Percentiles rank a stretch among this genome's conserved stretches.
Evolutionary conservation across 1,140 invertebrate genomes (phyloP).

Genomic region (Caerostris extrusa): DNA sequence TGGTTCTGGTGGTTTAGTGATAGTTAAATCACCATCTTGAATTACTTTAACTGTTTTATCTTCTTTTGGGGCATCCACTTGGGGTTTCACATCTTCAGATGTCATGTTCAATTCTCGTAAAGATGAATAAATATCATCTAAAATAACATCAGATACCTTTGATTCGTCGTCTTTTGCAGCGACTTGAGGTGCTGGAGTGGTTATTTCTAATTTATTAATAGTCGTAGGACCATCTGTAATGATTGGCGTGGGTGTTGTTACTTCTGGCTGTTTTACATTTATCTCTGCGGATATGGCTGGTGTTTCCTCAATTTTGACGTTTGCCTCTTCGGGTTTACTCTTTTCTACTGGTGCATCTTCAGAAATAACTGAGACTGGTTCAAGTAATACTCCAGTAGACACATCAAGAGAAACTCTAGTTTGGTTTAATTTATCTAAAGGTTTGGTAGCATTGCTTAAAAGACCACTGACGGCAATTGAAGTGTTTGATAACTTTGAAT

Average conservation of each 20-base stretch:
- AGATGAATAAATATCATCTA: background rate
- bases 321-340: background rate
- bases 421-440: background rate
- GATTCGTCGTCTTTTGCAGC: background rate
- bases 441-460: background rate
- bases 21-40: too few relatives aligned
- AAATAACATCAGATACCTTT: background rate
- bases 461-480: background rate
- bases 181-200: background rate
- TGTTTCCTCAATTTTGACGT: background rate
- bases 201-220: too few relatives aligned
- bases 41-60: too few relatives aligned
- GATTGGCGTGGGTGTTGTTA: background rate
- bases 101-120: background rate
- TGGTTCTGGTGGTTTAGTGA: too few relatives aligned
- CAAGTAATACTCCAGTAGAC: background rate
- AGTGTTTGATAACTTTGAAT: background rate
- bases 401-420: background rate
- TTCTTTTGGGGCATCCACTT: background rate
- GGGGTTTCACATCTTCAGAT: background rate
- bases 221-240: background rate
- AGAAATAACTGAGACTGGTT: background rate
- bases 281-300: background rate
- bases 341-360: background rate
- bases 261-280: background rate